Percentiles rank a stretch among this genome's conserved stretches.
These are phyloP conservation scores for Liparis tanakae DNA, from an alignment of 2,797 vertebrate genomes.

Conservation along the genomic window DNA sequence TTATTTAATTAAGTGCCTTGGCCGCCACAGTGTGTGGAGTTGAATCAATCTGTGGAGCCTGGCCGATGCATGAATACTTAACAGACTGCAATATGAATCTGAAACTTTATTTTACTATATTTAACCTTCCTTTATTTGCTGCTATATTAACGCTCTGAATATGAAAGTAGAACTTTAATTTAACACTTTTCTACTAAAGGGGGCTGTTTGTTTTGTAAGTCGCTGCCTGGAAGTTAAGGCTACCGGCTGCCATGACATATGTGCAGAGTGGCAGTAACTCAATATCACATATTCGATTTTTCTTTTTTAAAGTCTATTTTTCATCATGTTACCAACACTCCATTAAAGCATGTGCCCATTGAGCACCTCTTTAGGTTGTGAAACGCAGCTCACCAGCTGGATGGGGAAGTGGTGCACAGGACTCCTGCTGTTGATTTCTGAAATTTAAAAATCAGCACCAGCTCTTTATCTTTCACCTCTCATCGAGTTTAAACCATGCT, in stretches of 20 bases:
- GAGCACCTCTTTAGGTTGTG: constrained; percentile 52
- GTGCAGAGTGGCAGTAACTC: constrained; percentile 25
- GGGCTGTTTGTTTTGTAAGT: neutral
- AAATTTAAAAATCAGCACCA: constrained; percentile 48
- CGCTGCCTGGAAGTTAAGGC: neutral
- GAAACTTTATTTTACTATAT: constrained; percentile 13
- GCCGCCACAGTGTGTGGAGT: constrained; percentile 20
- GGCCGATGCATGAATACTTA: constrained; percentile 18
- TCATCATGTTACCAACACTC: constrained; percentile 37
- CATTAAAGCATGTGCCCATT: constrained; percentile 37
- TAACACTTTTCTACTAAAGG: neutral
- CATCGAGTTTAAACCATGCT: constrained; percentile 40
- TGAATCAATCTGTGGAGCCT: constrained; percentile 39
- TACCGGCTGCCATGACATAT: constrained; percentile 24
- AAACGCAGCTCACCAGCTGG: constrained; percentile 35
- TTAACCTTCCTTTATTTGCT: neutral
- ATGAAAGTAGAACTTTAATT: neutral
- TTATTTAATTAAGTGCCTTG: constrained; percentile 45
- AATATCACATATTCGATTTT: constrained; percentile 20
- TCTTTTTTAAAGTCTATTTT: constrained; percentile 24
- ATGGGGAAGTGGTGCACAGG: constrained; percentile 35
- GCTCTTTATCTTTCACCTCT: constrained; percentile 58
- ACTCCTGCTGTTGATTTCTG: constrained; percentile 45
- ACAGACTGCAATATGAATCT: constrained; percentile 20
- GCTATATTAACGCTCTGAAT: neutral